Evolutionary conservation across 2,888 invertebrate genomes (phyloP).

Genomic region (Abrostola triplasia): DNA sequence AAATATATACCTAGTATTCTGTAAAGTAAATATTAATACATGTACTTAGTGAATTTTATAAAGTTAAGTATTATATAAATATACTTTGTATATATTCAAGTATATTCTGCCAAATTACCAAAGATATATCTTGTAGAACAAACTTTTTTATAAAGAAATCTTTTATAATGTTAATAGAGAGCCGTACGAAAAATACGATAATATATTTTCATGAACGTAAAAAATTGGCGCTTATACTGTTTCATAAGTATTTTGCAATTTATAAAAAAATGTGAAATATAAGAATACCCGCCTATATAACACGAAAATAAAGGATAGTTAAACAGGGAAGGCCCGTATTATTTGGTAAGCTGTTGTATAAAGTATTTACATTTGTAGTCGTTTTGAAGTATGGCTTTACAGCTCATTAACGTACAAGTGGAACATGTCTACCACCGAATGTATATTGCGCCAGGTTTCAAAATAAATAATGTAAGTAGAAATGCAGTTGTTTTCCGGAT

Average conservation of each 20-base stretch:
- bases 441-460: too few species aligned
- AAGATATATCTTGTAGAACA: constrained; percentile 33
- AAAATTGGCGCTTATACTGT: not conserved
- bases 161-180: constrained; percentile 2
- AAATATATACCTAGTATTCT: not conserved
- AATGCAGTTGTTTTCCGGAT: not conserved
- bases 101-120: constrained; percentile 37
- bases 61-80: not conserved
- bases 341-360: constrained; percentile 33
- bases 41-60: not conserved
- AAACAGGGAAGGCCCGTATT: constrained; percentile 19
- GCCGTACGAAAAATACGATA: not conserved
- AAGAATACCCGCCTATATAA: not conserved
- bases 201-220: not conserved
- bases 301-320: not conserved
- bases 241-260: not conserved
- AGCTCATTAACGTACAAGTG: not conserved
- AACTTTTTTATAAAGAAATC: constrained; percentile 1
- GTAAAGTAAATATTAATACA: not conserved
- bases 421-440: not conserved
- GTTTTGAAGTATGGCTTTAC: not conserved
- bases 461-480: too few species aligned
- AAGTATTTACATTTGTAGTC: constrained; percentile 20
- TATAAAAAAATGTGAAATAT: not conserved
- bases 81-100: not conserved